Evolutionary conservation across 2,888 invertebrate genomes (phyloP).

Genomic region (Pheosia gnoma): DNA sequence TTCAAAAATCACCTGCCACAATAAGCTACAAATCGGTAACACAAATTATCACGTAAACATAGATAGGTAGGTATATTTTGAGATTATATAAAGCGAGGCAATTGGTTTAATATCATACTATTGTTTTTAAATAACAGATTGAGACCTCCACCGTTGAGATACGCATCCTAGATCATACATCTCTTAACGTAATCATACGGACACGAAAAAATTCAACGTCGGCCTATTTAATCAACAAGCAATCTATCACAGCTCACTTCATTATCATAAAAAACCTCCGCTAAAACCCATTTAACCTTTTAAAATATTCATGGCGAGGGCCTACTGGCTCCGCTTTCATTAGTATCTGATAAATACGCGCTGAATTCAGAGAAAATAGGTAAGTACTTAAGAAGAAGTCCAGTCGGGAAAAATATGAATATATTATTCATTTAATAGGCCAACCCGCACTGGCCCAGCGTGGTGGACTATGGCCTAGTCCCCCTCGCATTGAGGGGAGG

Average conservation of each 20-base stretch:
- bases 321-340: slow-evolving; percentile 46
- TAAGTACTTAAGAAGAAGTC: not conserved
- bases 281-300: slow-evolving; percentile 35
- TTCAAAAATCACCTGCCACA: not conserved
- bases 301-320: slow-evolving; percentile 46
- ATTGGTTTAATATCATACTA: too few species aligned
- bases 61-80: too few species aligned
- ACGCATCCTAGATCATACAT: too few species aligned
- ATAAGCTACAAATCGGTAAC: not conserved
- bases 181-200: not conserved
- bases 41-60: too few species aligned
- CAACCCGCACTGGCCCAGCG: too few species aligned
- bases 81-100: too few species aligned
- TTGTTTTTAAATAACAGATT: too few species aligned
- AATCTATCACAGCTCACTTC: slow-evolving; percentile 31
- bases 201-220: not conserved
- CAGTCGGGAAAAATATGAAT: not conserved
- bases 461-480: too few species aligned
- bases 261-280: slow-evolving; percentile 38
- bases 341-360: slow-evolving; percentile 46
- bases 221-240: slow-evolving; percentile 9
- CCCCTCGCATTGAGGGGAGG: too few species aligned
- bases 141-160: too few species aligned
- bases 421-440: slow-evolving; percentile 11
- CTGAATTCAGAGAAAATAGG: slow-evolving; percentile 1